Evolutionary conservation across 2,797 vertebrate species (phyloP).

Genomic region (Cichlasoma orientale): DNA sequence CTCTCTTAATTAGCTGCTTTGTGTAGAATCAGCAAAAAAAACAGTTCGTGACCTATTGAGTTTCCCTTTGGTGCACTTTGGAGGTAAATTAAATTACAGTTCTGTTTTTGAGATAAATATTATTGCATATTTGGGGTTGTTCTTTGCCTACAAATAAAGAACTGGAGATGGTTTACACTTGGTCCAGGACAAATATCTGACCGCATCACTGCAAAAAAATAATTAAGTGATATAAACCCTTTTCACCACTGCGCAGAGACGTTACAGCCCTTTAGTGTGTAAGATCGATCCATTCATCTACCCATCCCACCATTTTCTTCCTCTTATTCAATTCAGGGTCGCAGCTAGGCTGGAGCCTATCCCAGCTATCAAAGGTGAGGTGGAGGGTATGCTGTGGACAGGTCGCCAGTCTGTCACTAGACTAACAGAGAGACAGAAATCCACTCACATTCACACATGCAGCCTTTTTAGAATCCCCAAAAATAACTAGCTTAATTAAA

Average conservation of each 20-base stretch:
- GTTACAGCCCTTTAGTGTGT: not conserved
- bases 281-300: too few species aligned
- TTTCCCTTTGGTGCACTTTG: conserved; percentile 32
- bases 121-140: not conserved
- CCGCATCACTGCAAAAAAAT: not conserved
- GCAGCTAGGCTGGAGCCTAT: not conserved
- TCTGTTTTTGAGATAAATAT: not conserved
- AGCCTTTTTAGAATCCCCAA: not conserved
- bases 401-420: not conserved
- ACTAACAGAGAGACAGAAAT: not conserved
- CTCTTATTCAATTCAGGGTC: not conserved
- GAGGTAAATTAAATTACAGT: conserved; percentile 27
- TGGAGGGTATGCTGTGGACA: not conserved
- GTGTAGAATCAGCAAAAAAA: conserved; percentile 59
- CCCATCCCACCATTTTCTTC: not conserved
- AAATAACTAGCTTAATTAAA: not conserved
- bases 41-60: conserved; percentile 61
- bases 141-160: not conserved
- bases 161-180: fast-evolving
- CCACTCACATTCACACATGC: not conserved
- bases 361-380: not conserved
- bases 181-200: not conserved
- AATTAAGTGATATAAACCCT: not conserved
- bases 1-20: conserved; percentile 59
- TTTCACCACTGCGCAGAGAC: not conserved